A percentile compares a stretch with the other conserved stretches of the same genome.
These are phyloP conservation scores for Busseola fusca DNA, from an alignment of 2,888 invertebrate species.

Conservation along the genomic window DNA sequence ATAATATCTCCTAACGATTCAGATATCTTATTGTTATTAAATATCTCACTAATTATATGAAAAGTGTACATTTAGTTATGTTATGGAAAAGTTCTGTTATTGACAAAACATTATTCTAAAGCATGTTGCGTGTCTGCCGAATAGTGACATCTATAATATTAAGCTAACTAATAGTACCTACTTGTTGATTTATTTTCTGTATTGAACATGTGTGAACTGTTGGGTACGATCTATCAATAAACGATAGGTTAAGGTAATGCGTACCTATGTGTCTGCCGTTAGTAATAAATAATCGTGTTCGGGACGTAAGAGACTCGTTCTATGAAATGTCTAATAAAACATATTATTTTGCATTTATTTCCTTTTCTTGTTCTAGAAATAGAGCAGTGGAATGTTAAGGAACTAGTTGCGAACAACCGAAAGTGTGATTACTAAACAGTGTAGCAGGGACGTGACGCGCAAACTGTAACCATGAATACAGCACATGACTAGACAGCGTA, in stretches of 20 bases:
- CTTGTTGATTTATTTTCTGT: constrained; percentile 46
- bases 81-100: constrained; percentile 65
- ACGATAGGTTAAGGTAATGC: constrained; percentile 46
- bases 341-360: constrained; percentile 13
- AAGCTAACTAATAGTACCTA: constrained; percentile 28
- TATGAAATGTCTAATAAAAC: constrained; percentile 9
- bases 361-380: constrained; percentile 11
- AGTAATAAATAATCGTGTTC: constrained; percentile 33
- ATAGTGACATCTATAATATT: constrained; percentile 47
- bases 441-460: neutral
- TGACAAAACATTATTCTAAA: constrained; percentile 75
- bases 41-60: constrained; percentile 61
- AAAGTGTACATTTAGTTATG: constrained; percentile 62
- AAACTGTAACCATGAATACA: neutral
- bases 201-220: constrained; percentile 51
- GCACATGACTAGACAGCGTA: neutral
- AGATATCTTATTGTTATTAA: constrained; percentile 62
- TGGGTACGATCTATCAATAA: constrained; percentile 39
- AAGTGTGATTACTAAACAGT: constrained; percentile 4
- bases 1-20: constrained; percentile 63
- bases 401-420: constrained; percentile 8
- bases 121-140: constrained; percentile 79
- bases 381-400: constrained; percentile 3
- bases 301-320: constrained; percentile 20
- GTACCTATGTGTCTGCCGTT: constrained; percentile 46